Evolutionary conservation across 2,888 invertebrate genomes (phyloP).

Genomic region (Nezara viridula): DNA sequence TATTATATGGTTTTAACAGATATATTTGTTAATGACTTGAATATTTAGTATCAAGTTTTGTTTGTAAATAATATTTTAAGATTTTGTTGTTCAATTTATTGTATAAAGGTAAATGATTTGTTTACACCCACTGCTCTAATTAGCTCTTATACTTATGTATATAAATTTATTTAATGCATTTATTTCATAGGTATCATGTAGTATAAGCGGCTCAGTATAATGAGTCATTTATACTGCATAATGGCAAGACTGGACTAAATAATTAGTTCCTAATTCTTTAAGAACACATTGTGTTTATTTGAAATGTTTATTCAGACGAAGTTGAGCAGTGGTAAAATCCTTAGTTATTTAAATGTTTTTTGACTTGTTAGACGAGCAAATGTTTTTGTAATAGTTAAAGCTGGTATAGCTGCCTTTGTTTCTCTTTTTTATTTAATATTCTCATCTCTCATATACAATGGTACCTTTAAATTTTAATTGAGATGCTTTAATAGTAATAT

Average conservation of each 20-base stretch:
- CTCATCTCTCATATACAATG: neutral
- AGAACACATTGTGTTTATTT: neutral
- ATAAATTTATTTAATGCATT: neutral
- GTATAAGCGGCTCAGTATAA: neutral
- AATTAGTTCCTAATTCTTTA: constrained; percentile 26
- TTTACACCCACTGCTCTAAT: neutral
- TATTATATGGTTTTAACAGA: neutral
- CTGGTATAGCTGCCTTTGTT: neutral
- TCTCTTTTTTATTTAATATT: neutral
- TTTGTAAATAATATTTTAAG: constrained; percentile 34
- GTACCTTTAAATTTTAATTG: neutral
- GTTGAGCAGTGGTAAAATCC: neutral
- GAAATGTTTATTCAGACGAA: neutral
- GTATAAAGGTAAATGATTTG: neutral
- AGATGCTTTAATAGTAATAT: neutral
- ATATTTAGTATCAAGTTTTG: constrained; percentile 19
- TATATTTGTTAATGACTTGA: constrained; percentile 28
- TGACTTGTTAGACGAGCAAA: neutral
- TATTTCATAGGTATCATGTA: neutral
- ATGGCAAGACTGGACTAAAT: constrained; percentile 47
- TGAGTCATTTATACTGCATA: no score
- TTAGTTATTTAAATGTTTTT: neutral
- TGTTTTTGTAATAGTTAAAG: neutral
- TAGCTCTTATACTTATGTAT: neutral
- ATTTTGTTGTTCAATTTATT: constrained; percentile 28